These are phyloP conservation scores for Betta splendens DNA, from an alignment of 2,797 vertebrate species.

Conservation along the genomic window DNA sequence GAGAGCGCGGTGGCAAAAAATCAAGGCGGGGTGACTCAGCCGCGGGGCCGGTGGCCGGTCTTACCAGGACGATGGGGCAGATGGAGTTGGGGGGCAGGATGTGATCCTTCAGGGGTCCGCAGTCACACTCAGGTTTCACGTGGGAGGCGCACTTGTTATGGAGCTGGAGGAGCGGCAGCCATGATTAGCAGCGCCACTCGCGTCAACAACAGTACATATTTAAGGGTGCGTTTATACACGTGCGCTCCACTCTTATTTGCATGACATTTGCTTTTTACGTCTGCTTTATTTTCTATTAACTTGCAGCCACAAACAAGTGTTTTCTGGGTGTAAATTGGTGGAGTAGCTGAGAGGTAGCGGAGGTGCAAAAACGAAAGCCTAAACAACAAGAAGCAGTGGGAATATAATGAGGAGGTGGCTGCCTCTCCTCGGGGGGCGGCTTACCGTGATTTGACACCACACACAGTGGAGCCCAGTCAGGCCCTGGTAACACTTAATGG, in stretches of 20 bases:
- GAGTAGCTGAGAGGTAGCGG: slow-evolving; percentile 48
- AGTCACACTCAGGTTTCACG: slow-evolving; percentile 94
- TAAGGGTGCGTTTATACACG: slow-evolving; percentile 3
- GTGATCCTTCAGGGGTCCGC: slow-evolving; percentile 92
- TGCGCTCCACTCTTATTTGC: slow-evolving; percentile 30
- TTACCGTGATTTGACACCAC: slow-evolving; percentile 96
- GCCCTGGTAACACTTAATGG: slow-evolving; percentile 95
- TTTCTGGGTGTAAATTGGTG: slow-evolving; percentile 76
- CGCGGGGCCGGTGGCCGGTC: slow-evolving; percentile 41
- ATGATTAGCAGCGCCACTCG: slow-evolving; percentile 40
- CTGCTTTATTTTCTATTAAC: slow-evolving; percentile 47
- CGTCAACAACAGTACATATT: slow-evolving; percentile 4
- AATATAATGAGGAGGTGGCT: slow-evolving; percentile 73
- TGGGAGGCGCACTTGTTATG: slow-evolving; percentile 98
- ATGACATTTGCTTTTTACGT: slow-evolving; percentile 17
- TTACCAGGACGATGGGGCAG: slow-evolving; percentile 93
- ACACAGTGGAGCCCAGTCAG: slow-evolving; percentile 95
- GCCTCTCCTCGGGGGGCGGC: slow-evolving; percentile 73
- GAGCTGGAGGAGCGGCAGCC: slow-evolving; percentile 77
- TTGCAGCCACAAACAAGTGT: slow-evolving; percentile 55
- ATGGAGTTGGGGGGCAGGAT: slow-evolving; percentile 92
- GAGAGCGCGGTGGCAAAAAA: slow-evolving; percentile 21
- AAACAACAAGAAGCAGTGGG: slow-evolving; percentile 70
- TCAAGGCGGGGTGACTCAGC: slow-evolving; percentile 18
- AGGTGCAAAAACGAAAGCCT: slow-evolving; percentile 67